A percentile compares a stretch with the other conserved stretches of the same genome.
phyloP scores from a whole-genome alignment of 2,797 vertebrate species.

The Apodemus agrarius region DNA sequence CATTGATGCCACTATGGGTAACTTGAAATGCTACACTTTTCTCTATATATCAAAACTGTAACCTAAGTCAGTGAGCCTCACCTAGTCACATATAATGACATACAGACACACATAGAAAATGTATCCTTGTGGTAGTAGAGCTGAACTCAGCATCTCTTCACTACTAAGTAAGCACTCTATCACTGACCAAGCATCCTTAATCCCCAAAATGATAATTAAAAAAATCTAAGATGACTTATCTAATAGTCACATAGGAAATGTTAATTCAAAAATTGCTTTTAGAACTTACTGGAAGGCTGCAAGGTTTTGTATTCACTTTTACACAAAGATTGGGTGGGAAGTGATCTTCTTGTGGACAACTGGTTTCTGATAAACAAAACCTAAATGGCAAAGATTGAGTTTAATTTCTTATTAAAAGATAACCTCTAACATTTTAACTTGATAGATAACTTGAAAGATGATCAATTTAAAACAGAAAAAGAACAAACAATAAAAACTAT shows the following conservation, averaged over 20 bases:
- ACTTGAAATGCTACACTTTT: conserved; percentile 4
- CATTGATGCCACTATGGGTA: neutral
- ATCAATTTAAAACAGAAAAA: conserved; percentile 49
- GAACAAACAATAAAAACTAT: neutral
- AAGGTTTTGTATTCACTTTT: conserved; percentile 99
- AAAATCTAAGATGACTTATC: conserved; percentile 39
- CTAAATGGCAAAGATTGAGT: conserved; percentile 85
- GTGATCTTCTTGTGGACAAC: conserved; percentile 99
- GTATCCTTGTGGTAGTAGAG: neutral
- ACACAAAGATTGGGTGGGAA: conserved; percentile 99
- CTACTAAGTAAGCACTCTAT: neutral
- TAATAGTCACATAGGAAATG: conserved; percentile 7
- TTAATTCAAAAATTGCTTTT: conserved; percentile 57
- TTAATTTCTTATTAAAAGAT: conserved; percentile 70
- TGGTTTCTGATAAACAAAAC: conserved; percentile 99
- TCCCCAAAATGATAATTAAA: conserved; percentile 39
- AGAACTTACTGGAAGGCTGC: conserved; percentile 97
- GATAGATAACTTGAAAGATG: conserved; percentile 50
- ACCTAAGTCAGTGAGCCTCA: neutral
- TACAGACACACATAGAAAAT: conserved; percentile 21
- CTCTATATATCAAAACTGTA: conserved; percentile 44
- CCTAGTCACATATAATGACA: neutral
- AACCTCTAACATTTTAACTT: conserved; percentile 59
- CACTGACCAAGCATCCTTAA: neutral
- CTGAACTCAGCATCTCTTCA: neutral